Evolutionary conservation across 1,140 invertebrate genomes (phyloP).

Genomic region (Cyclina sinensis): DNA sequence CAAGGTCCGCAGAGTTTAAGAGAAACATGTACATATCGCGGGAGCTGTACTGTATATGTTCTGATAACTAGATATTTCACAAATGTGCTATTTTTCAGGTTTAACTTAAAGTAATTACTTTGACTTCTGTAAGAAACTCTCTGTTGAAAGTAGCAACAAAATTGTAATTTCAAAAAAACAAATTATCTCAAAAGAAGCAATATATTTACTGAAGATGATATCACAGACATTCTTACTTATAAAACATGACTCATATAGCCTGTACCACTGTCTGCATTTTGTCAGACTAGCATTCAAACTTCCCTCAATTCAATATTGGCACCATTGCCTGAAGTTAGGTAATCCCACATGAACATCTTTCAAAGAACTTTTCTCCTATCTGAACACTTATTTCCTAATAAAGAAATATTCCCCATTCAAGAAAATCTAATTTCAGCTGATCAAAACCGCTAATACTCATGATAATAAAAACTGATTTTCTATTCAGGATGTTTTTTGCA

Average conservation of each 20-base stretch:
- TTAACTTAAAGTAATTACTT: no score
- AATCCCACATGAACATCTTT: neutral
- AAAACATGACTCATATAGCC: neutral
- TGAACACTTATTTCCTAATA: slow-evolving; percentile 7
- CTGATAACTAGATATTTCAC: no score
- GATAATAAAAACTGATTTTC: neutral
- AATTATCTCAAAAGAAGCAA: no score
- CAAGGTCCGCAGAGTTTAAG: no score
- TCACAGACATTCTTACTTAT: slow-evolving; percentile 6
- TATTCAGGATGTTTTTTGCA: no score
- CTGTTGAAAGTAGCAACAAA: no score
- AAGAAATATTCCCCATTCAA: neutral
- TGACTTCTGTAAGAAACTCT: no score
- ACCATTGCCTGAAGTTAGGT: neutral
- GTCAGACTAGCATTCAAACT: neutral
- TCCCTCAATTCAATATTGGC: neutral
- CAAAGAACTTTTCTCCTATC: neutral
- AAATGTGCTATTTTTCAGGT: no score
- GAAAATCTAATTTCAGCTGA: neutral
- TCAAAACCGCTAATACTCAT: neutral
- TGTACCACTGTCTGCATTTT: neutral
- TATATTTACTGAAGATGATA: no score
- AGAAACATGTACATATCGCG: no score
- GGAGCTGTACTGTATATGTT: no score
- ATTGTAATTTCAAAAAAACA: no score